phyloP scores from a whole-genome alignment of 2,797 vertebrate genomes.

The Gymnothorax javanicus region DNA sequence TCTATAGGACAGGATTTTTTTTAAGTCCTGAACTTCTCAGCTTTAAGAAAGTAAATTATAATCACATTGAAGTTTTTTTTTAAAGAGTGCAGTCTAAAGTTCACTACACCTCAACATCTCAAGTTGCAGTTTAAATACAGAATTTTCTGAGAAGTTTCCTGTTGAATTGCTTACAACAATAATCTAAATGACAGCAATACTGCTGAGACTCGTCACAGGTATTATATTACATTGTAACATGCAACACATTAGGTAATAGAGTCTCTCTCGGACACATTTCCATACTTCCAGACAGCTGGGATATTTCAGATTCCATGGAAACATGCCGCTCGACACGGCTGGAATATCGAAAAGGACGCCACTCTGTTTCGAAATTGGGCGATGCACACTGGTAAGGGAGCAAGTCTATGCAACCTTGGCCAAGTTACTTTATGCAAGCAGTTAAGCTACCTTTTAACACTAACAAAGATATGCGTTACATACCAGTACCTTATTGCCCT shows the following conservation, averaged over 20 bases:
- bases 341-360: constrained; percentile 78
- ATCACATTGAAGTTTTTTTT: background rate
- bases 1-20: too few relatives aligned
- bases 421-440: background rate
- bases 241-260: background rate
- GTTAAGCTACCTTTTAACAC: constrained; percentile 1
- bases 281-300: constrained; percentile 55
- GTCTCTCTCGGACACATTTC: background rate
- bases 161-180: background rate
- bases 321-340: constrained; percentile 78
- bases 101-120: background rate
- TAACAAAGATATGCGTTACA: constrained; percentile 38
- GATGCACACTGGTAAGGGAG: constrained; percentile 73
- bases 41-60: background rate
- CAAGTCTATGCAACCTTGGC: constrained; percentile 25
- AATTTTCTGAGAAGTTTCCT: background rate
- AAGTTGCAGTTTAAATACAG: background rate
- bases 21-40: too few relatives aligned
- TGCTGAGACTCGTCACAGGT: background rate
- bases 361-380: constrained; percentile 81
- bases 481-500: constrained; percentile 29
- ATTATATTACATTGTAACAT: background rate
- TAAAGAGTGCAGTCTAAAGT: background rate
- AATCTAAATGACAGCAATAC: background rate
- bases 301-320: constrained; percentile 83